A percentile compares a stretch with the other conserved stretches of the same genome.
Evolutionary conservation across 2,113 vertebrate species (phyloP).

Genomic region (Phoxinus phoxinus): DNA sequence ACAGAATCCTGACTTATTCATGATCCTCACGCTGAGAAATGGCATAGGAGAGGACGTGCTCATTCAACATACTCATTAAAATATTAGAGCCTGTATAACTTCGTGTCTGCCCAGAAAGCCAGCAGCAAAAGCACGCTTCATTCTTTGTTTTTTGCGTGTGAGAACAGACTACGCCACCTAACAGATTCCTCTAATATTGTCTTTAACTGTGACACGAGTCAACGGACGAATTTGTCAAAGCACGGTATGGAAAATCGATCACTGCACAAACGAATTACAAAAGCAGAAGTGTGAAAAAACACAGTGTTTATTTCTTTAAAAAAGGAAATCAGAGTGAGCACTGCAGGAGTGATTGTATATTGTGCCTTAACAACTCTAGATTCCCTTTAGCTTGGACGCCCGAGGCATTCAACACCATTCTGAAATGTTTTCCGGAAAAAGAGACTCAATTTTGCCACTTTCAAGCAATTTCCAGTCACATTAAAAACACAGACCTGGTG

Average conservation of each 20-base stretch:
- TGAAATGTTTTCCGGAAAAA: background rate
- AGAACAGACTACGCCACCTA: background rate
- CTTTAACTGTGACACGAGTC: background rate
- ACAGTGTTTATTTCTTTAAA: background rate
- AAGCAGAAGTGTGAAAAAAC: constrained; percentile 2
- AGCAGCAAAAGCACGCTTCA: background rate
- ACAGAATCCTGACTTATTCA: constrained; percentile 17
- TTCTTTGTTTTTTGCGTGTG: background rate
- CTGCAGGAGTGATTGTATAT: background rate
- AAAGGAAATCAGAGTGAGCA: background rate
- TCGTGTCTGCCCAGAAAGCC: background rate
- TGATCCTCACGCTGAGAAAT: background rate
- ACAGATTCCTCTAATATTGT: constrained; percentile 6
- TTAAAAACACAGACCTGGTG: constrained; percentile 23
- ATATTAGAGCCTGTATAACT: constrained; percentile 32
- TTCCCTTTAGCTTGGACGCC: constrained; percentile 10
- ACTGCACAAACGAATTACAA: background rate
- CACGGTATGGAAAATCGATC: background rate
- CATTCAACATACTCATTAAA: constrained; percentile 27
- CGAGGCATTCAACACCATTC: background rate
- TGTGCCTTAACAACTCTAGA: constrained; percentile 1
- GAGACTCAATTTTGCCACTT: constrained; percentile 5
- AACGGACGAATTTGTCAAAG: background rate
- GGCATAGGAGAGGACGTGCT: background rate
- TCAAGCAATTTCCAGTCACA: background rate